Evolutionary conservation across 2,797 vertebrate species (phyloP), one percentile per base, ranked within the genome.

Genomic region (Phaenicophaeus curvirostris): DNA sequence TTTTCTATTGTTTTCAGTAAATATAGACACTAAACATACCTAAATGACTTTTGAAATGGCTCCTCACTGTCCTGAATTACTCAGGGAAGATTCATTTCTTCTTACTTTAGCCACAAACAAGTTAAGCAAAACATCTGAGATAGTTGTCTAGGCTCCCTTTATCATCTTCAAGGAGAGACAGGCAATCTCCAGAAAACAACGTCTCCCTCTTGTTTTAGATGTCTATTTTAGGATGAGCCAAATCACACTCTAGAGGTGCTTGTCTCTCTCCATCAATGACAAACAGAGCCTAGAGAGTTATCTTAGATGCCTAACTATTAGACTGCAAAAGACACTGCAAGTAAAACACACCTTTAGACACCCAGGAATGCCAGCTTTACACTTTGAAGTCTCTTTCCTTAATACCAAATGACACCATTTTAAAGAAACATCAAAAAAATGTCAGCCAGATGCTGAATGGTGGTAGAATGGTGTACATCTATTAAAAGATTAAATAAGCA

Each of bases 171-270:
- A 30, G 17, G 41, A 89, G 67, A 92, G 71, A 71, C 14, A 71
- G 23, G 15, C 37, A 91, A 93, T 71, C 53, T 92, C 78, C 53
- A 74, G 71, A 87, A 74, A 74, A 24, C 15, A 75, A 39, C 77
- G 30, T 11, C 13, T 91, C 28, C 33, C 27, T 91, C 61, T 89
- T 85, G 57, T 42, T 95, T 65, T 75, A 89, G 61, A 41, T 83
- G 77, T 42, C 78, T 96, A n/a, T 89, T 95, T 95, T 87, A 85
- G 33, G 78, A 71, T 79, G 39, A 87, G 18, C 9, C 89, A 82
- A 87, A 76, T 93, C 63, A 73, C 39, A 53, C 4, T 8, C 35
- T 63, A 59, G 53, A 80, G 21, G 57, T 71, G n/a, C 13, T 87
- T 90, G 25, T 71, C 75, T 79, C 55, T 81, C 55, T 66, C 25